Evolutionary conservation across 2,113 vertebrate genomes (phyloP).

Genomic region (Todiramphus chloris): DNA sequence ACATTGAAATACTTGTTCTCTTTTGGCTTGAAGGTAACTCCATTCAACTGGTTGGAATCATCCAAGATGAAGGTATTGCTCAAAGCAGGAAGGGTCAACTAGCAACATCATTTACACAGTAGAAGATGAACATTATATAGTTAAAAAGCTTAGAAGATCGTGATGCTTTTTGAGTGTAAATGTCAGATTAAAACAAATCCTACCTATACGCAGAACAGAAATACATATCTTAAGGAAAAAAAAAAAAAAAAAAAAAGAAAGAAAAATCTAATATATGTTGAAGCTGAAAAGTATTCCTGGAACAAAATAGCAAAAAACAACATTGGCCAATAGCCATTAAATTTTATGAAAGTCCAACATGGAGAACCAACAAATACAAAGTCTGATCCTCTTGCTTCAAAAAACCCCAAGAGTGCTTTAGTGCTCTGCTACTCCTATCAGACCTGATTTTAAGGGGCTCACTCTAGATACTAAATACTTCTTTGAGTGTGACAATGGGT

Average conservation of each 20-base stretch:
- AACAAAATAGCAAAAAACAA: neutral
- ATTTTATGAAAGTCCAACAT: neutral
- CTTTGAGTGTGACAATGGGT: neutral
- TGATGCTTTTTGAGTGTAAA: neutral
- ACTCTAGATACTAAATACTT: neutral
- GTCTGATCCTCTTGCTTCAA: neutral
- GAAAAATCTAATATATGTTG: neutral
- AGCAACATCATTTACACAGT: neutral
- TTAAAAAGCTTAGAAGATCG: fast-evolving
- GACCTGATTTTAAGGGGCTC: neutral
- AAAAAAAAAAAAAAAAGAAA: too few relatives aligned
- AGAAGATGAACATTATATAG: neutral
- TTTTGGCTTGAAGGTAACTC: neutral
- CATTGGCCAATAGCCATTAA: neutral
- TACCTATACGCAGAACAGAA: neutral
- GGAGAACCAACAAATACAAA: neutral
- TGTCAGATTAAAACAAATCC: neutral
- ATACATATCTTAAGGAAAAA: neutral
- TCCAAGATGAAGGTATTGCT: neutral
- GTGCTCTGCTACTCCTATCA: neutral
- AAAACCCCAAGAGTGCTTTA: neutral
- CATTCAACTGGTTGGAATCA: neutral
- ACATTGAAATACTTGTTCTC: neutral
- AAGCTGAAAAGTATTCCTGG: neutral
- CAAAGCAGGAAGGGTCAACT: neutral